Percentiles rank a stretch among this genome's conserved stretches.
Conservation (phyloP, 2,888 invertebrate species). For the Aphidius colemani region DNA sequence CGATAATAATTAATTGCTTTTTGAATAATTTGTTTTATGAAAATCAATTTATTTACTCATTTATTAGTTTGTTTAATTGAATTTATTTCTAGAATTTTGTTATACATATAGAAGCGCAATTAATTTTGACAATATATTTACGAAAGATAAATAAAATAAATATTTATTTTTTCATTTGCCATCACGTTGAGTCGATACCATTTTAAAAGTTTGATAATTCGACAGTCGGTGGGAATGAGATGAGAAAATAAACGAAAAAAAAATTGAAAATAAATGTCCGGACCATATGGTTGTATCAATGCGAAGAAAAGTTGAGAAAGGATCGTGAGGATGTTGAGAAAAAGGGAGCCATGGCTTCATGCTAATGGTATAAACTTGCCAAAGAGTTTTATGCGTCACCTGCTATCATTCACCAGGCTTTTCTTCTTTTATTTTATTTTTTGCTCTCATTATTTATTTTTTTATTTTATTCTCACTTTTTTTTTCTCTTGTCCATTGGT, state of each 20-base stretch:
- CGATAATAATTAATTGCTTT: too few species aligned
- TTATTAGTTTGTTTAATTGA: too few species aligned
- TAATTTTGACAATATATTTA: too few species aligned
- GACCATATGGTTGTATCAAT: constrained; percentile 20
- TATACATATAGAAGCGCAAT: too few species aligned
- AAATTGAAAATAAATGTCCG: constrained; percentile 4
- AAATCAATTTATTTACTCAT: too few species aligned
- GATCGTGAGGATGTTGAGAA: constrained; percentile 16
- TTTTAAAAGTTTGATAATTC: not conserved
- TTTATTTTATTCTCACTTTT: not conserved
- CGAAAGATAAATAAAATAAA: too few species aligned
- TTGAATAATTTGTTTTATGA: too few species aligned
- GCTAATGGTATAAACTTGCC: not conserved
- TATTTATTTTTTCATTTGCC: too few species aligned
- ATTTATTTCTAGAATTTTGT: too few species aligned
- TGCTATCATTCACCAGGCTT: constrained; percentile 10
- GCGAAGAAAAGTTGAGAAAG: constrained; percentile 18
- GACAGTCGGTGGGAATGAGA: not conserved
- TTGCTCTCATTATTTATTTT: not conserved
- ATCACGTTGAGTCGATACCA: not conserved
- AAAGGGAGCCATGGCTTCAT: not conserved
- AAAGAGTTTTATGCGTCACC: constrained; percentile 14
- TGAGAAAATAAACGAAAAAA: too few species aligned
- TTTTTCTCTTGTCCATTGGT: not conserved
- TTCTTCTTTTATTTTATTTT: not conserved